Evolutionary conservation across 2,113 vertebrate species (phyloP), one percentile per base, ranked within the genome.

Genomic region (Podarcis muralis): DNA sequence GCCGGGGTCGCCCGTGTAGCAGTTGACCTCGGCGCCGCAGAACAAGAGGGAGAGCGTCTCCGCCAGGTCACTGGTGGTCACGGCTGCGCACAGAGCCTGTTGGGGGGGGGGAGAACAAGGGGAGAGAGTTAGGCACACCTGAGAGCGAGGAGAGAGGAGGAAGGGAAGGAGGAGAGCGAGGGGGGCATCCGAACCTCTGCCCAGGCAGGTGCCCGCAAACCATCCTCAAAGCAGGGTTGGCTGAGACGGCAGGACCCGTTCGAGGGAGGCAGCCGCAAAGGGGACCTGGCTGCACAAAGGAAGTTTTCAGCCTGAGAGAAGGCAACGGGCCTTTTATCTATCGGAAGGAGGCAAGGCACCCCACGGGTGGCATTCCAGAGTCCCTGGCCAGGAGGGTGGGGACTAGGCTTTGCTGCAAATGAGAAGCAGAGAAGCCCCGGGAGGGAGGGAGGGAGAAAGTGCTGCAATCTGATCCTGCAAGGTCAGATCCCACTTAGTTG

Each of bases 11-110:
- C 97, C 98, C 0, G 98, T 97, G 87, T 96, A 96, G 93, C 98
- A 98, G 96, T 92, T 97, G 65, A 98, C 97, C 81, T 98, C 97
- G 0, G 99, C 98, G 20, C 99, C 99, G 0, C 98, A 99, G 96
- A 99, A 99, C 75, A 99, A 95, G 88, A 99, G 97, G 0, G 98
- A 97, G 69, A 99, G 95, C 0, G 98, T 99, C 97, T 99, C 99
- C 1, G 97, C 97, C 93, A 99, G 96, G 96, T 99, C 99, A 4
- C 97, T 96, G 92, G 98, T 97, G 95, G 98, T 98, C 81, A 98
- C 98, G 0, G 98, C 97, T 0, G 95, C 97, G 90, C 98, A 99
- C 78, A 99, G 95, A 27, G 98, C 99, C 99, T 99, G 76, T 1
- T 35, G 81, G 6, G 4, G 66, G 12, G 22, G 18, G 72, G 2